Evolutionary conservation across 2,113 vertebrate genomes (phyloP), one percentile per base, ranked within the genome.

Genomic region (Pampusana beccarii): DNA sequence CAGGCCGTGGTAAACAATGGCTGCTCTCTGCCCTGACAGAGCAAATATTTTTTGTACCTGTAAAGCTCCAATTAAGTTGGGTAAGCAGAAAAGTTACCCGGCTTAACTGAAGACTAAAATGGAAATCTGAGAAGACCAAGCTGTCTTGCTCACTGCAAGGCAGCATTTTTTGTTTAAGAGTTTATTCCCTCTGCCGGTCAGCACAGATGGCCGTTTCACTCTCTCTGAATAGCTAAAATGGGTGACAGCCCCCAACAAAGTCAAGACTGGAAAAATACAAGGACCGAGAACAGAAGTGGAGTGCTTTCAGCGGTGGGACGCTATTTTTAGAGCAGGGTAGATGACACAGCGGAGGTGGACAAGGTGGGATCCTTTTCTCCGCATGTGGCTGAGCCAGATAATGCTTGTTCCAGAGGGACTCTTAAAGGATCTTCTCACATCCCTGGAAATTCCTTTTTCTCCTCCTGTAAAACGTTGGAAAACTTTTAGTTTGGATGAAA

Each of bases 21-120:
- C 73, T 82, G 70, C 40, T 89, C 77, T 94, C 91, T 84, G 92
- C 72, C 75, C 72, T 81, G 77, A 75, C 40, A 87, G 73, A 92
- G 48, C 82, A 94, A 96, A 88, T 93, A 86, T 89, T 94, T 96
- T 96, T 94, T 65, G 62, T 92, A 79, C 78, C 53, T 79, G 61
- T 40, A 92, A 87, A 94, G 31, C 61, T 72, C 86, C 54, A 48
- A 64, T 92, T 89, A 95, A 91, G n/a, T 82, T 79, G 33, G 73
- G 23, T 84, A 80, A 89, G 80, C n/a, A 92, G 50, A 70, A 93
- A 53, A 58, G 23, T 90, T 84, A 75, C 13, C 31, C n/a, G 50
- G 70, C 65, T 91, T 95, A 89, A 81, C 57, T 69, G 53, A 69
- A 65, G 31, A 75, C 80, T 57, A n/a, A 87, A 93, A 74, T 53